Conservation (phyloP, 2,113 vertebrate genomes). For the Hiodon tergisus region DNA sequence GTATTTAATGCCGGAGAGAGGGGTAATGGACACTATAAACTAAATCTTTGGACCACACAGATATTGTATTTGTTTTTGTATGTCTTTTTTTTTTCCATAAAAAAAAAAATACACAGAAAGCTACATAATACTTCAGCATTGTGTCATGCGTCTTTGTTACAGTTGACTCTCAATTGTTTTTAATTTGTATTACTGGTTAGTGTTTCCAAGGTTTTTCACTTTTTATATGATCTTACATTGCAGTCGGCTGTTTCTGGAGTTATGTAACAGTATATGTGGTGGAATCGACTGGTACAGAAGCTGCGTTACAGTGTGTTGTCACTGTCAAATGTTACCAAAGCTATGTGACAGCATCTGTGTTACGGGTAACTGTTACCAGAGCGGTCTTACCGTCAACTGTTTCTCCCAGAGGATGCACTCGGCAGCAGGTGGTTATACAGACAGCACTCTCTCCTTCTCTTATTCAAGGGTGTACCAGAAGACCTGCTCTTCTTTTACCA, state of each 20-base stretch:
- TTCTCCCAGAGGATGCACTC: neutral
- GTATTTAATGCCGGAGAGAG: too few species aligned
- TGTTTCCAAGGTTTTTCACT: too few species aligned
- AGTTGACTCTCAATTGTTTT: neutral
- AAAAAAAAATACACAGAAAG: too few species aligned
- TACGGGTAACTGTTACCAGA: neutral
- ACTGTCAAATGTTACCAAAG: too few species aligned
- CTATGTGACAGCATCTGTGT: neutral
- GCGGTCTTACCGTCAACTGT: neutral
- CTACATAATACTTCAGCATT: too few species aligned
- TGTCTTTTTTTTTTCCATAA: neutral
- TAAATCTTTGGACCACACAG: too few species aligned
- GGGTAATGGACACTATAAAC: too few species aligned
- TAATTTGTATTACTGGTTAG: neutral
- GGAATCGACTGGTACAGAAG: too few species aligned
- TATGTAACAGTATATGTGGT: too few species aligned
- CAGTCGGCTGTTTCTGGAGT: too few species aligned
- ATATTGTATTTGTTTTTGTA: neutral
- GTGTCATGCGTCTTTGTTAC: too few species aligned
- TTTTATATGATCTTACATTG: too few species aligned
- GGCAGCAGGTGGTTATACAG: neutral
- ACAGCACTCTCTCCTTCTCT: conserved; percentile 23
- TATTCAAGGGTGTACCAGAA: conserved; percentile 81
- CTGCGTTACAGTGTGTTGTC: neutral
- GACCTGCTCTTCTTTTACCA: conserved; percentile 91